phyloP scores from a whole-genome alignment of 2,113 vertebrate species.

The Myiagra hebetior region DNA sequence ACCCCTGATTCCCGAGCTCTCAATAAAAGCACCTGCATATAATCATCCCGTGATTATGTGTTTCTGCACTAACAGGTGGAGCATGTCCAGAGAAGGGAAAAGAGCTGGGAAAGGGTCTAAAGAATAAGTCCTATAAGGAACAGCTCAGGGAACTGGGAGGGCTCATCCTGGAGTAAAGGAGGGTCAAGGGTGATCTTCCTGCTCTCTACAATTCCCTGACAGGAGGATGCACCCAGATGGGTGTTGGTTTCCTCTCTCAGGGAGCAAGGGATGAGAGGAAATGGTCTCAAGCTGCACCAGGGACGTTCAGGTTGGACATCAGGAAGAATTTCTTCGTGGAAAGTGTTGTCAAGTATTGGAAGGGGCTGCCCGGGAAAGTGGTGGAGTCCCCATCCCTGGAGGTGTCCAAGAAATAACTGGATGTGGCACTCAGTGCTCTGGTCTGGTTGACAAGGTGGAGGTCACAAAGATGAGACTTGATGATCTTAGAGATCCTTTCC shows the following conservation, averaged over 20 bases:
- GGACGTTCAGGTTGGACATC: not conserved
- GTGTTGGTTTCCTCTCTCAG: not conserved
- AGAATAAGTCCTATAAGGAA: not conserved
- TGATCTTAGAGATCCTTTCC: not conserved
- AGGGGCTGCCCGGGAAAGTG: not conserved
- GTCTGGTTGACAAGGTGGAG: not conserved
- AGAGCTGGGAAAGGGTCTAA: not conserved
- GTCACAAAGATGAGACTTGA: not conserved
- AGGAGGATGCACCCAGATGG: not conserved
- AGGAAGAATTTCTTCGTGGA: not conserved
- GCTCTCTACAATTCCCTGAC: not conserved
- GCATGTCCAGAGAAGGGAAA: not conserved
- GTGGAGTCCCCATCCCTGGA: not conserved
- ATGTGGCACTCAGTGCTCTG: rapidly evolving
- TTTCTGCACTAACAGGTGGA: not conserved
- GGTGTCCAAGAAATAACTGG: not conserved
- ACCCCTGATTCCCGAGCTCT: too few species aligned
- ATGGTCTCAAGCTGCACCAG: not conserved
- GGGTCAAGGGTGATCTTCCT: not conserved
- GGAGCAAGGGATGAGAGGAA: not conserved
- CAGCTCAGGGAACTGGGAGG: not conserved
- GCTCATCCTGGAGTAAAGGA: not conserved
- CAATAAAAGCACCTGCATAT: too few species aligned
- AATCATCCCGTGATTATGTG: too few species aligned
- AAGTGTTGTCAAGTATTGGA: not conserved